Evolutionary conservation across 2,797 vertebrate species (phyloP).

Genomic region (Bovichtus diacanthus): DNA sequence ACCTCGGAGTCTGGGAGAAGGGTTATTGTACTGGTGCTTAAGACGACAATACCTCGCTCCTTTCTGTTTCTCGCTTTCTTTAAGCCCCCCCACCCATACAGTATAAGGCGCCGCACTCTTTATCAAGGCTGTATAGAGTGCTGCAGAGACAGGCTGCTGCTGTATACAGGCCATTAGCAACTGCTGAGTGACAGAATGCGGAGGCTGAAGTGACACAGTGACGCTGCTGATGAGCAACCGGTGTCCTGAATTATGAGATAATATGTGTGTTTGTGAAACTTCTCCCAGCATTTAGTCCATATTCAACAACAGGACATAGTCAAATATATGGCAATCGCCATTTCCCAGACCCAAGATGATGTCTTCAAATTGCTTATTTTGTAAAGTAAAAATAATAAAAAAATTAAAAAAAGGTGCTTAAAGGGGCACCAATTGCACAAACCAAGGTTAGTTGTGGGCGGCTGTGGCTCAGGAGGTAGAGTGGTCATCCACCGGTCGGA

Average conservation of each 20-base stretch:
- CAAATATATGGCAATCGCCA: background rate
- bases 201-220: conserved; percentile 74
- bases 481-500: too few species aligned
- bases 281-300: background rate
- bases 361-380: background rate
- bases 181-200: conserved; percentile 75
- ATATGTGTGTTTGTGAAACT: conserved; percentile 48
- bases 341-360: background rate
- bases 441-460: background rate
- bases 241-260: conserved; percentile 57
- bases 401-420: background rate
- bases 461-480: too few species aligned
- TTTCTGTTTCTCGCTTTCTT: conserved; percentile 33
- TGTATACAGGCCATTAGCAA: conserved; percentile 63
- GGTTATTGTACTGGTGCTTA: conserved; percentile 68
- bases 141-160: conserved; percentile 59
- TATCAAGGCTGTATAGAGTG: conserved; percentile 56
- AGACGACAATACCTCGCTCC: conserved; percentile 63
- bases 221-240: conserved; percentile 62
- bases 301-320: background rate
- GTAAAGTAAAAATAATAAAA: background rate
- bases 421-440: background rate
- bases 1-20: conserved; percentile 53
- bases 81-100: conserved; percentile 43
- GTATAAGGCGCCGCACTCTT: conserved; percentile 35